Percentiles rank a stretch among this genome's conserved stretches.
Conservation (phyloP, 2,888 invertebrate genomes). For the Xylota segnis region DNA sequence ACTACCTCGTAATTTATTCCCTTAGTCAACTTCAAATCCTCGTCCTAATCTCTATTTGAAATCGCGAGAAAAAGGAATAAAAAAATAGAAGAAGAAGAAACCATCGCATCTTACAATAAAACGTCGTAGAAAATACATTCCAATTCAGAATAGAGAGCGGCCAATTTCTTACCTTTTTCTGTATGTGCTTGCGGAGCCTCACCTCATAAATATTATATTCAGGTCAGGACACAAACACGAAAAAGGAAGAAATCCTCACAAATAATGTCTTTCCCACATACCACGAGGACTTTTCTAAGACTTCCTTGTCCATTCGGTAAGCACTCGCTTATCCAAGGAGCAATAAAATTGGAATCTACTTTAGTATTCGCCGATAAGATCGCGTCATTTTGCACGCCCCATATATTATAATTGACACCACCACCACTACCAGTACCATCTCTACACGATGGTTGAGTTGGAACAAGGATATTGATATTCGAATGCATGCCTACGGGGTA, state of each 20-base stretch:
- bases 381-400: slow-evolving; percentile 80
- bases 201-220: slow-evolving; percentile 76
- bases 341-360: slow-evolving; percentile 76
- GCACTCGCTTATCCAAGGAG: slow-evolving; percentile 66
- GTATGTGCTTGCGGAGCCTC: slow-evolving; percentile 29
- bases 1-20: slow-evolving; percentile 73
- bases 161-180: slow-evolving; percentile 61
- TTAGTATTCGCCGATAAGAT: slow-evolving; percentile 83
- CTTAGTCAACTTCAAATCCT: slow-evolving; percentile 66
- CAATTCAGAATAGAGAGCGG: slow-evolving; percentile 57
- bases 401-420: slow-evolving; percentile 77
- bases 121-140: slow-evolving; percentile 44
- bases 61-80: slow-evolving; percentile 47
- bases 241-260: slow-evolving; percentile 54
- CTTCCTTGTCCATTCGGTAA: slow-evolving; percentile 73
- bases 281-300: slow-evolving; percentile 66
- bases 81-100: slow-evolving; percentile 1
- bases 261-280: slow-evolving; percentile 60
- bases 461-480: slow-evolving; percentile 67
- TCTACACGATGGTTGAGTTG: background rate
- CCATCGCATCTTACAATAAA: slow-evolving; percentile 30
- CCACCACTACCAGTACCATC: slow-evolving; percentile 38
- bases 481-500: slow-evolving; percentile 33
- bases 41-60: slow-evolving; percentile 69
- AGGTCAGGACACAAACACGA: slow-evolving; percentile 73